Evolutionary conservation across 2,797 vertebrate species (phyloP).

Genomic region (Salmo trutta): DNA sequence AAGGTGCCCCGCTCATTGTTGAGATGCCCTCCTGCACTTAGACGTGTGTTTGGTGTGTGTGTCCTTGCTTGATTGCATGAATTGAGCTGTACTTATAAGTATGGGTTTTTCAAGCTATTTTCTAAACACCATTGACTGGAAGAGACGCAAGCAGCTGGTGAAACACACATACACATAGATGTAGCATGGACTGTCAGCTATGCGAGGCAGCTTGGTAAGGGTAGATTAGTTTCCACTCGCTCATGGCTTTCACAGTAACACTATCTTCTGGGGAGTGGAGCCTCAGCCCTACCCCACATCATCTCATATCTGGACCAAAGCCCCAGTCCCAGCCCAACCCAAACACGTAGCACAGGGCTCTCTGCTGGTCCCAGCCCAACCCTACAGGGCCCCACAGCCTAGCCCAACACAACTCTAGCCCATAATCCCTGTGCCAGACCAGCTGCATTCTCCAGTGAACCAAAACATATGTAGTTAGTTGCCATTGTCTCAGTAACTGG

Average conservation of each 20-base stretch:
- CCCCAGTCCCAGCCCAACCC: not conserved
- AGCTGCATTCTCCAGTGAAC: not conserved
- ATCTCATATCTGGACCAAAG: not conserved
- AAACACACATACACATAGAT: conserved; percentile 35
- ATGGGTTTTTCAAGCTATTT: not conserved
- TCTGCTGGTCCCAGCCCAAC: not conserved
- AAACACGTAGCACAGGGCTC: not conserved
- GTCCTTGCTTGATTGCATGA: not conserved
- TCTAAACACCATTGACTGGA: not conserved
- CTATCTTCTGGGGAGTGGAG: conserved; percentile 47
- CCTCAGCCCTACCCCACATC: conserved; percentile 31
- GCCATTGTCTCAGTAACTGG: not conserved
- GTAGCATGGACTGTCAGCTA: conserved; percentile 50
- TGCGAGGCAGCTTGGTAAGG: conserved; percentile 62
- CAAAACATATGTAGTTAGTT: not conserved
- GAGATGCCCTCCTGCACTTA: conserved; percentile 6
- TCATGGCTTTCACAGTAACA: conserved; percentile 77
- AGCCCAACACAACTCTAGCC: not conserved
- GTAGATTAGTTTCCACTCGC: conserved; percentile 74
- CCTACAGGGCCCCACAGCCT: not conserved
- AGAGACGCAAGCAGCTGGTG: not conserved
- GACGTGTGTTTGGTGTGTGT: not conserved
- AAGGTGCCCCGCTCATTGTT: conserved; percentile 9
- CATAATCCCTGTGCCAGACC: not conserved
- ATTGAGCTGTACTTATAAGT: not conserved